Evolutionary conservation across 2,113 vertebrate genomes (phyloP).

Genomic region (Callorhinus ursinus): DNA sequence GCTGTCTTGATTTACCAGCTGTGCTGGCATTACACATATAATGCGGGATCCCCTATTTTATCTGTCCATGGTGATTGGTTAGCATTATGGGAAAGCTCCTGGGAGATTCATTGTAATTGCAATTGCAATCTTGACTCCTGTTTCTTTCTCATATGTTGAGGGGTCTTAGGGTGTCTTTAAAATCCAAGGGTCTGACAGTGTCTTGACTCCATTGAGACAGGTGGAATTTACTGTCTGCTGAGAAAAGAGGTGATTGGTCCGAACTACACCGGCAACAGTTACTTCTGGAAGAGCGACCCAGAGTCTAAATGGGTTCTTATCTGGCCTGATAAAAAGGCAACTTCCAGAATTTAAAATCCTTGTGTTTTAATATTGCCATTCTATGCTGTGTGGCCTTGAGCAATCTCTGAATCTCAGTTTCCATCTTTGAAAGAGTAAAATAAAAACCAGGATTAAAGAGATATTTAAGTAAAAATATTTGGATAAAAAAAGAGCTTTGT

Average conservation of each 20-base stretch:
- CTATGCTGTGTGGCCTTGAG: neutral
- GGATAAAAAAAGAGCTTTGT: neutral
- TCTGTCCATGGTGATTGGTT: neutral
- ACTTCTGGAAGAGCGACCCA: neutral
- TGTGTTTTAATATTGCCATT: neutral
- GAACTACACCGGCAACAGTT: neutral
- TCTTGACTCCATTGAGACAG: neutral
- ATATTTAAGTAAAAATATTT: constrained; percentile 10
- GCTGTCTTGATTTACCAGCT: neutral
- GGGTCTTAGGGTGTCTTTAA: neutral
- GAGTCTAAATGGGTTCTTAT: neutral
- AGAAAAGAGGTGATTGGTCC: neutral
- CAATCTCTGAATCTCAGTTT: neutral
- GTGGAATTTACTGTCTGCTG: neutral
- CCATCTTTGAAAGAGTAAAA: constrained; percentile 1
- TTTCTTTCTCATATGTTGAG: neutral
- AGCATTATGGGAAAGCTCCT: neutral
- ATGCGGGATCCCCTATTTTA: neutral
- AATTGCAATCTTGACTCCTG: neutral
- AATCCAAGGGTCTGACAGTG: neutral
- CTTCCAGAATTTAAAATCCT: neutral
- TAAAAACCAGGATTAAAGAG: neutral
- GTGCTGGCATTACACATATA: neutral
- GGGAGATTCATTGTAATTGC: no score
- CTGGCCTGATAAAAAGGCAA: neutral